Conservation (phyloP, 1,140 invertebrate species). For the Atta texana region DNA sequence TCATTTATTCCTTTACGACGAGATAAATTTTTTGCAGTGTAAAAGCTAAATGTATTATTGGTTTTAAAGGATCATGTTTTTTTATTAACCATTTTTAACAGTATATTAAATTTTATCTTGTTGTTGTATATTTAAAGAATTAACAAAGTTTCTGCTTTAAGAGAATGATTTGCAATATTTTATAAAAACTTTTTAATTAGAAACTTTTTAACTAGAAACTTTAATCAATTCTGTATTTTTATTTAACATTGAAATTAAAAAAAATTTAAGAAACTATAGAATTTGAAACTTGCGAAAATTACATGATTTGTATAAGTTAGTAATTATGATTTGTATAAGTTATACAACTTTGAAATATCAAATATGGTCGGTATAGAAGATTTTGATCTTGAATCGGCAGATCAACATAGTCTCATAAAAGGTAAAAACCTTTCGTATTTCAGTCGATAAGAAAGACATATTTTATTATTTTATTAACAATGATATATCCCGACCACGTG, state of each 20-base stretch:
- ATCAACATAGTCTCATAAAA: slow-evolving; percentile 38
- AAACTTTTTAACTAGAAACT: neutral
- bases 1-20: slow-evolving; percentile 2
- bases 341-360: neutral
- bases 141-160: neutral
- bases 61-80: neutral
- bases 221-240: neutral
- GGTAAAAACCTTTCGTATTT: slow-evolving; percentile 12
- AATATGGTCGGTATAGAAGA: slow-evolving; percentile 72
- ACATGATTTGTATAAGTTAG: neutral
- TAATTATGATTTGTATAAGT: neutral
- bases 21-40: slow-evolving; percentile 21
- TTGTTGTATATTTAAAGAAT: neutral
- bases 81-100: neutral
- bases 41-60: neutral
- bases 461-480: neutral
- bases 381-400: slow-evolving; percentile 62
- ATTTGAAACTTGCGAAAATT: neutral
- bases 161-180: neutral
- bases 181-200: neutral
- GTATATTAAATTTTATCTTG: slow-evolving; percentile 16
- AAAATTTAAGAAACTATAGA: neutral
- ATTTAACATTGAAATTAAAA: neutral
- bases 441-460: slow-evolving; percentile 65
- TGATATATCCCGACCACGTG: neutral